These are phyloP conservation scores for Sarcoramphus papa DNA, from an alignment of 2,797 vertebrate genomes.

Conservation along the genomic window DNA sequence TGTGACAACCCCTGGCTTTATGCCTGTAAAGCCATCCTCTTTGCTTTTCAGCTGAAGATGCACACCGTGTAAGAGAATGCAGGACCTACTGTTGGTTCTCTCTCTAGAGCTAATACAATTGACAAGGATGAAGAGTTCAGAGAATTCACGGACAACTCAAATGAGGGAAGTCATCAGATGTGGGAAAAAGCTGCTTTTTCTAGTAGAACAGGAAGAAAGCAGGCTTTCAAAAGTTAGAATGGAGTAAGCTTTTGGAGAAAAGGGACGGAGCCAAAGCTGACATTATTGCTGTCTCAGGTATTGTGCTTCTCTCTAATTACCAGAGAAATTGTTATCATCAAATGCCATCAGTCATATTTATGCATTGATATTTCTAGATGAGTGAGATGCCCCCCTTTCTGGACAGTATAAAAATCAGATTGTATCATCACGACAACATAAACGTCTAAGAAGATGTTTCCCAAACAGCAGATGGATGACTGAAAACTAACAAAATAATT, in stretches of 20 bases:
- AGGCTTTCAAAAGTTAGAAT: background rate
- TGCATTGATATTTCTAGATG: background rate
- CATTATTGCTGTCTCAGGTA: background rate
- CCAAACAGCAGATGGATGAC: background rate
- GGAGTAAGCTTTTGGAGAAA: background rate
- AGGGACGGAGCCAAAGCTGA: background rate
- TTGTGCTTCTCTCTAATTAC: background rate
- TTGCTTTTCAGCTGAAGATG: background rate
- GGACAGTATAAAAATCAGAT: background rate
- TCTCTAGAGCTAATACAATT: background rate
- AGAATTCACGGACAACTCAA: background rate
- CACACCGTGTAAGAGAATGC: rapidly evolving
- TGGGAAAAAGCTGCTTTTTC: background rate
- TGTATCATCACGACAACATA: background rate
- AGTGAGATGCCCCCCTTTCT: background rate
- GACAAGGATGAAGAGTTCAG: background rate
- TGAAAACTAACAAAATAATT: background rate
- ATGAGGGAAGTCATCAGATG: background rate
- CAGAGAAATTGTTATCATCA: background rate
- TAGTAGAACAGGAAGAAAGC: background rate
- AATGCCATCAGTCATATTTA: background rate
- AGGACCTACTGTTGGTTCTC: background rate
- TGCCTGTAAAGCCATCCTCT: background rate
- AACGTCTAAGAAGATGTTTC: background rate
- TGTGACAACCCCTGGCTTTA: background rate